Base-by-base conservation (phyloP, 2,888 invertebrate genomes). In the Andrena marginata region DNA sequence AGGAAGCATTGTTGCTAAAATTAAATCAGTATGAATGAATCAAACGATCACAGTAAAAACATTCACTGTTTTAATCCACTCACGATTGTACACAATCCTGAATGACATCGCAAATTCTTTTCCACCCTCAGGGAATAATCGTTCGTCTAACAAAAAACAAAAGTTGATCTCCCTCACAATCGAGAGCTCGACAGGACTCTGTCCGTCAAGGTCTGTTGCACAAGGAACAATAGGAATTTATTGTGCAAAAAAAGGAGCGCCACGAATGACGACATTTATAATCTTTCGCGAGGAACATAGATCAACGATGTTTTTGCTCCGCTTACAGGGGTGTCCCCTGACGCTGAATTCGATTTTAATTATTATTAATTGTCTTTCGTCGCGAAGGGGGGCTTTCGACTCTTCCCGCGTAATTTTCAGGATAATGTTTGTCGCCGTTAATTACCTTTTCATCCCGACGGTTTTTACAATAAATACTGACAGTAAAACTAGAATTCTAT, bases 231-330 rank as follows among this genome's bases (percentile, higher is more conserved):
- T 87, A 73, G 74, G 73, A 84, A 77, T 70, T 81, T 78, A 87
- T 81, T 68, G 86, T 69, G 78, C 75, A 86, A 82, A 81, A 79
- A 81, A 42, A 42, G 75, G 70, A 79, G 54, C 54, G 62, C 59
- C 51, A 33, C 67, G 73, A 59, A 78, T 77, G 88, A 88, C 87
- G 89, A 91, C 89, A 90, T 91, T 91, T 90, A 90, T 92, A 91
- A 91, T 91, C 90, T 88, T 89, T 86, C 85, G 77, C 85, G 81
- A 77, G 69, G 85, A 86, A 82, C 90, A 90, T 93, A 92, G 90
- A 93, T 93, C 93, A 93, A 85, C 92, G 89, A 92, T 93, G 91
- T 93, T 93, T 92, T 93, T 93, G 93, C 91, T 91, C 86, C 84
- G 89, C 80, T 91, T 91, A 89, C 80, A 91, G 92, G 93, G 93